Evolutionary conservation across 2,797 vertebrate genomes (phyloP).

Genomic region (Gambelia wislizenii): DNA sequence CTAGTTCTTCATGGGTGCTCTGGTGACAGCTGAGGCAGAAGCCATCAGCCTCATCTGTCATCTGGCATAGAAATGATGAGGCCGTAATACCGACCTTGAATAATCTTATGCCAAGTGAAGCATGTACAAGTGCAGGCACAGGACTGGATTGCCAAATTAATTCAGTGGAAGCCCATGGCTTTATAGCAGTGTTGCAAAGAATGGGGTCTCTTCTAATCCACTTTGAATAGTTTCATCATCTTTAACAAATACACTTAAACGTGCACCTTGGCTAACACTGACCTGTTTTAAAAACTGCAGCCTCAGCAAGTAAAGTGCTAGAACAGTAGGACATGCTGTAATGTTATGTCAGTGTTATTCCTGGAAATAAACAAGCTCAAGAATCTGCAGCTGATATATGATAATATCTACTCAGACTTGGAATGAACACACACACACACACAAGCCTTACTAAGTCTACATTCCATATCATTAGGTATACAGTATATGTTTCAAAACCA

Average conservation of each 20-base stretch:
- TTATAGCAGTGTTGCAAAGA: background rate
- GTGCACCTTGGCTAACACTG: background rate
- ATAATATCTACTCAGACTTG: background rate
- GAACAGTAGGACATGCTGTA: background rate
- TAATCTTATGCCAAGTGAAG: slow-evolving; percentile 33
- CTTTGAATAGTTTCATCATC: background rate
- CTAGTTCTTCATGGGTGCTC: slow-evolving; percentile 41
- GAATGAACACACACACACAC: background rate
- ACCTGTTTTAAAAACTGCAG: background rate
- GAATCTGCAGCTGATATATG: background rate
- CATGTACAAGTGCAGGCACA: background rate
- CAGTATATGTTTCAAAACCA: slow-evolving; percentile 5
- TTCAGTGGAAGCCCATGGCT: background rate
- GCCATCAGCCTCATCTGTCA: slow-evolving; percentile 13
- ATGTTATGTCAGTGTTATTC: background rate
- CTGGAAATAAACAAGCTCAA: background rate
- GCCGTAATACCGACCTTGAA: slow-evolving; percentile 33
- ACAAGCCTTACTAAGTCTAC: background rate
- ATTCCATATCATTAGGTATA: background rate
- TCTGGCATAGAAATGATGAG: slow-evolving; percentile 32
- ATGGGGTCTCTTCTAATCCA: background rate
- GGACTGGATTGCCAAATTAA: slow-evolving; percentile 19
- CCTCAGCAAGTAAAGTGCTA: background rate
- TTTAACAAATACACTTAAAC: slow-evolving; percentile 4
- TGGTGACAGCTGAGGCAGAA: slow-evolving; percentile 33